Conservation (phyloP, 2,888 invertebrate genomes). For the Calameuta filiformis region DNA sequence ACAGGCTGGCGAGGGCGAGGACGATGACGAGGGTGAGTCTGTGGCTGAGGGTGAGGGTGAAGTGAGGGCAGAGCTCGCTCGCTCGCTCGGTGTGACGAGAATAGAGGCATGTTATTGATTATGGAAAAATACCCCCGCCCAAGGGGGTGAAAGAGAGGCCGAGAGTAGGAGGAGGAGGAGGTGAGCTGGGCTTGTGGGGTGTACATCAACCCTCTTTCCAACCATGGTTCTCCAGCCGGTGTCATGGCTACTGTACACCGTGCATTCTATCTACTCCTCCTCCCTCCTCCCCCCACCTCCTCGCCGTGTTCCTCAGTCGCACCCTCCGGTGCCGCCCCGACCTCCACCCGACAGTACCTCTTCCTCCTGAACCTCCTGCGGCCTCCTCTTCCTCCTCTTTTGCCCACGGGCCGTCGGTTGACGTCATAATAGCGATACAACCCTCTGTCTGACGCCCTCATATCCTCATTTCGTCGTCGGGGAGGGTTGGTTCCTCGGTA, state of each 20-base stretch:
- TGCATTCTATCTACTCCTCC: slow-evolving; percentile 33
- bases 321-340: slow-evolving; percentile 9
- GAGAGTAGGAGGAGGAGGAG: not conserved
- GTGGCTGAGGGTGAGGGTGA: slow-evolving; percentile 19
- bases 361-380: slow-evolving; percentile 31
- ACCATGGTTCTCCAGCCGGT: slow-evolving; percentile 48
- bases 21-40: not conserved
- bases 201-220: slow-evolving; percentile 29
- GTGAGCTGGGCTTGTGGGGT: not conserved
- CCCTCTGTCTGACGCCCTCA: not conserved
- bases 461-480: not conserved
- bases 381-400: slow-evolving; percentile 19
- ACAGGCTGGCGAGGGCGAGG: slow-evolving; percentile 48
- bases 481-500: not conserved
- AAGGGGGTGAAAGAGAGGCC: slow-evolving; percentile 25
- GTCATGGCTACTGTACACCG: slow-evolving; percentile 51
- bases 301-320: slow-evolving; percentile 28
- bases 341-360: slow-evolving; percentile 30
- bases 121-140: slow-evolving; percentile 60
- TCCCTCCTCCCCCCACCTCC: slow-evolving; percentile 22
- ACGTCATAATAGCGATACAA: slow-evolving; percentile 47
- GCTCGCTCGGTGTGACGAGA: slow-evolving; percentile 59
- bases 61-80: slow-evolving; percentile 48
- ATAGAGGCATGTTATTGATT: slow-evolving; percentile 63
- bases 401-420: slow-evolving; percentile 30